Percentiles rank a stretch among this genome's conserved stretches.
Conservation (phyloP, 1,140 invertebrate species). For the Apis mellifera region DNA sequence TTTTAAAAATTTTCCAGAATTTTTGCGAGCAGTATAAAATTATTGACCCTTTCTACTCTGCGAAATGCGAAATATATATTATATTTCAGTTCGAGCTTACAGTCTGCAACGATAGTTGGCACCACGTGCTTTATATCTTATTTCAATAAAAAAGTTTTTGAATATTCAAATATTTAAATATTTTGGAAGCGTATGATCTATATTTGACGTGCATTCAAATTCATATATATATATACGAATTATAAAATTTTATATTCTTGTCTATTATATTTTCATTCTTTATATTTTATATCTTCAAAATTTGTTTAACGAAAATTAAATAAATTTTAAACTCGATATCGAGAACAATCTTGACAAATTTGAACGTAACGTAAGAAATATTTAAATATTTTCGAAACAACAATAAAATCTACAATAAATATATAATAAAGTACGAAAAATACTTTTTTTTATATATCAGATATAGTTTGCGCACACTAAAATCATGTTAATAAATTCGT, state of each 20-base stretch:
- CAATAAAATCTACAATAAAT: not conserved
- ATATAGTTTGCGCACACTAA: slow-evolving; percentile 25
- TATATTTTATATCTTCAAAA: not conserved
- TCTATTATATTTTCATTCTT: not conserved
- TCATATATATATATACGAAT: not conserved
- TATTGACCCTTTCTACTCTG: not conserved
- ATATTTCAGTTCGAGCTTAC: slow-evolving; percentile 1
- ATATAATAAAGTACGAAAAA: not conserved
- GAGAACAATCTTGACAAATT: too few relatives aligned
- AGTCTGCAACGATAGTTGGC: slow-evolving; percentile 36
- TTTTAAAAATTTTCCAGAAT: not conserved
- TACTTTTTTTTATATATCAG: slow-evolving; percentile 1
- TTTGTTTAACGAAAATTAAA: too few relatives aligned
- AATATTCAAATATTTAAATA: not conserved
- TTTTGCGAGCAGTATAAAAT: not conserved
- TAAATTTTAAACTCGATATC: too few relatives aligned
- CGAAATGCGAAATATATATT: not conserved
- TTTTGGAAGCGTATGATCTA: not conserved
- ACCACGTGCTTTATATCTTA: slow-evolving; percentile 24
- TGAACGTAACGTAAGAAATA: too few relatives aligned
- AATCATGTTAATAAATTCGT: slow-evolving; percentile 59
- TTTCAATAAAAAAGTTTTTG: not conserved
- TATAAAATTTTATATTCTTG: not conserved
- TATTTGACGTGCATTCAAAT: not conserved
- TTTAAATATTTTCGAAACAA: not conserved